Base-by-base conservation (phyloP, 2,888 invertebrate genomes). In the Nomada flava region DNA sequence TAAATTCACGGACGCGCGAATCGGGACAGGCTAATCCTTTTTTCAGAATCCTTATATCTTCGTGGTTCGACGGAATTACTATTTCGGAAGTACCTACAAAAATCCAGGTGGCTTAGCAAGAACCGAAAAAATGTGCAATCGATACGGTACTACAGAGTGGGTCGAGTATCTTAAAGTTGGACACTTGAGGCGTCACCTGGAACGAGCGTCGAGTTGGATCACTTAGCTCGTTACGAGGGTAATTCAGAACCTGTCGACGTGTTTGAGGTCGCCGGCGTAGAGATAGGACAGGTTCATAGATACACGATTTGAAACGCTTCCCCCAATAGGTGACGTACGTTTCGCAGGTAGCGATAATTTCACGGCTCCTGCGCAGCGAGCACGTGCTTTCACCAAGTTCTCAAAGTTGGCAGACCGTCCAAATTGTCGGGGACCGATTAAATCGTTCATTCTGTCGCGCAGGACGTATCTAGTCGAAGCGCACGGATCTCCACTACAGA, bases 381-480 rank as follows among this genome's bases (percentile, higher is more conserved):
- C 86, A 86, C 83, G 86, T 86, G 86, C 88, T 74, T 78, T 87
- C 88, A 83, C 88, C 86, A 59, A 76, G 80, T 88, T 76, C 83
- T 83, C 86, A 76, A 86, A 88, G 82, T 88, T 86, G 86, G 79
- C 85, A 79, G 79, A 75, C 87, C 80, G 74, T 69, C 83, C 86
- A 80, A 86, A 86, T 88, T 87, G 79, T 83, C 83, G 76, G 75
- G 72, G 72, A 68, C 79, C 82, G 86, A 86, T 86, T 86, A 87
- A 87, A 87, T 79, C 85, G 85, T 87, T 82, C 85, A 64, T 82
- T 82, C 86, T 72, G 79, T 76, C 83, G 79, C 76, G 53, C 76
- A 20, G 69, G 29, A 73, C 68, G 50, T 64, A 82, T 76, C 74
- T 62, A 70, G 65, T 60, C 71, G 79, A 70, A 68, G 53, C 71